Evolutionary conservation across 92 coral and sea anemone genomes (phyloP).

Genomic region (Palythoa grandis): DNA sequence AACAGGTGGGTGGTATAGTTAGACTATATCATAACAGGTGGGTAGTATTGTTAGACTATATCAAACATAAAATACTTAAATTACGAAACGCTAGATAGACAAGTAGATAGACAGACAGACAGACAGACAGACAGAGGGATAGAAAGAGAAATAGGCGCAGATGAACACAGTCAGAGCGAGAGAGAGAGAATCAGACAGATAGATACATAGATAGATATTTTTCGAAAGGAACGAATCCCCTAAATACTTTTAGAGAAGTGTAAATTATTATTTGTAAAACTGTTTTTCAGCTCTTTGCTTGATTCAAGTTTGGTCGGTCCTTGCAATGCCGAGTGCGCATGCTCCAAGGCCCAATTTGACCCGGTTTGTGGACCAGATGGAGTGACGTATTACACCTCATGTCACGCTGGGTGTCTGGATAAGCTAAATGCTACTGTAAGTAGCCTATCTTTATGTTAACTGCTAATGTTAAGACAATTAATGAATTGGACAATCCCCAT

Average conservation of each 20-base stretch:
- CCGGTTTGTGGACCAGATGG: conserved; percentile 36
- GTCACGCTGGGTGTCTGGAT: conserved; percentile 14
- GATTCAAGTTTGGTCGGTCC: conserved; percentile 17
- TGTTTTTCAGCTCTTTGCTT: neutral
- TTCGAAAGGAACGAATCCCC: neutral
- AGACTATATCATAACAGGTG: conserved; percentile 8
- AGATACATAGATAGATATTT: too few species aligned
- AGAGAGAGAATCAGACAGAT: neutral
- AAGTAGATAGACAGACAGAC: neutral
- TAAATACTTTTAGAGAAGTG: too few species aligned
- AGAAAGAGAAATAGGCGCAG: neutral
- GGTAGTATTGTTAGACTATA: neutral
- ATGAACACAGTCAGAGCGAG: neutral
- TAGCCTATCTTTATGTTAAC: neutral
- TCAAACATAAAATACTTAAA: neutral
- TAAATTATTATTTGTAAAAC: neutral
- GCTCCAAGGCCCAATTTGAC: conserved; percentile 15
- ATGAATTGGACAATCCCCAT: too few species aligned
- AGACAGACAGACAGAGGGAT: neutral
- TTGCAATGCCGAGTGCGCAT: conserved; percentile 17
- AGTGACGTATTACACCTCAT: conserved; percentile 3
- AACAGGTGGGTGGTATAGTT: neutral
- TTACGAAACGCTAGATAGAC: neutral
- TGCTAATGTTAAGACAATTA: too few species aligned
- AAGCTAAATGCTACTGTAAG: neutral